phyloP scores from a whole-genome alignment of 1,140 invertebrate genomes.

The Tachypleus tridentatus region DNA sequence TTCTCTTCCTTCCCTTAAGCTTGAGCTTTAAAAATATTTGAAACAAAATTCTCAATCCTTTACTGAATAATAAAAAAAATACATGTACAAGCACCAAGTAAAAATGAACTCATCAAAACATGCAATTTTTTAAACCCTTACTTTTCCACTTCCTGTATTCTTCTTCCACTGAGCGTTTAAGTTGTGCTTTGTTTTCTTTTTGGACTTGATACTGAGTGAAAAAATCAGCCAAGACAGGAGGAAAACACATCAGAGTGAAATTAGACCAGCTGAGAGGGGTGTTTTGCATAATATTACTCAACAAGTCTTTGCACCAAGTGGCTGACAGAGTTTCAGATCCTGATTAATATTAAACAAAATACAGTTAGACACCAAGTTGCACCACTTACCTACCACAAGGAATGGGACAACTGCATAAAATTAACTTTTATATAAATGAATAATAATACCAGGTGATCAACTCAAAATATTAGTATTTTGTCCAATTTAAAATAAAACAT shows the following conservation, averaged over 20 bases:
- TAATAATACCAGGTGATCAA: no score
- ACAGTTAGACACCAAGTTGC: no score
- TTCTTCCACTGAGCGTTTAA: constrained; percentile 65
- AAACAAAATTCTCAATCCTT: constrained; percentile 11
- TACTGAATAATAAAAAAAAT: constrained; percentile 4
- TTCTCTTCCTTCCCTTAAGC: neutral
- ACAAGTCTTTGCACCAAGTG: constrained; percentile 77
- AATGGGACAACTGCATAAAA: no score
- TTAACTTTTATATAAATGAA: no score
- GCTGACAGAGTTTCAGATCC: constrained; percentile 49
- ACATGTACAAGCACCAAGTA: no score
- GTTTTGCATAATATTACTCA: constrained; percentile 80
- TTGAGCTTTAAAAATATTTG: neutral
- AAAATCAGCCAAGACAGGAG: constrained; percentile 74
- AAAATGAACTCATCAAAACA: no score
- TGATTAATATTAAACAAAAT: constrained; percentile 26
- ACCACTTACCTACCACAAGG: no score
- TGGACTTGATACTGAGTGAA: constrained; percentile 33
- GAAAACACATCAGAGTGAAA: constrained; percentile 84
- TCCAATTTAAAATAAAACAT: no score
- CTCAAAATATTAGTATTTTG: no score
- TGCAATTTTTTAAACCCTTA: constrained; percentile 18
- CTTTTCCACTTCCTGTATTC: constrained; percentile 90
- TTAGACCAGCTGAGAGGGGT: constrained; percentile 90
- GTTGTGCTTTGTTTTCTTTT: constrained; percentile 23